Evolutionary conservation across 2,888 invertebrate genomes (phyloP).

Genomic region (Idaea straminata): DNA sequence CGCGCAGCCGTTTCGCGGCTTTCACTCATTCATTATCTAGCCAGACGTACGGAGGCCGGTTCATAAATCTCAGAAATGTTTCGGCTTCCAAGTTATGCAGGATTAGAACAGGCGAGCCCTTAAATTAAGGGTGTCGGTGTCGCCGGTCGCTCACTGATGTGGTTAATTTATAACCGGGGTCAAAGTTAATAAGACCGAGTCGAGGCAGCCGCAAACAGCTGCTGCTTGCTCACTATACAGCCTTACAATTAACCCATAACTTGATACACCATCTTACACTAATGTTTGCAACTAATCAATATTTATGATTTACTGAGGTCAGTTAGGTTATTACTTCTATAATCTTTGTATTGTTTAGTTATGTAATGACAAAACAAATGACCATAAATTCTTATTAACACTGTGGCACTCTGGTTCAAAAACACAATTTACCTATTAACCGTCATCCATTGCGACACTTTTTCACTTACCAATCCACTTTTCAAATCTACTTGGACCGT

Average conservation of each 20-base stretch:
- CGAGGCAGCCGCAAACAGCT: constrained; percentile 37
- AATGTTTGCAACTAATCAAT: constrained; percentile 39
- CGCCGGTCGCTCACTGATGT: constrained; percentile 29
- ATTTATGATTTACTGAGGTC: constrained; percentile 10
- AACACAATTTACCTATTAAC: no score
- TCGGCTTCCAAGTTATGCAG: constrained; percentile 50
- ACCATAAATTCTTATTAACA: neutral
- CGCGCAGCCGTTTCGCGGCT: constrained; percentile 23
- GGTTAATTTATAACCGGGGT: constrained; percentile 48
- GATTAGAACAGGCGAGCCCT: constrained; percentile 45
- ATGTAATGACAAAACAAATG: neutral
- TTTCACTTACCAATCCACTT: no score
- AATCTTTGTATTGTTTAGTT: neutral
- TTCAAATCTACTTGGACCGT: no score
- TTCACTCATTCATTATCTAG: constrained; percentile 40
- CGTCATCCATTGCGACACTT: no score
- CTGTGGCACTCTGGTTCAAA: neutral
- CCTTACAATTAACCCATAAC: constrained; percentile 46
- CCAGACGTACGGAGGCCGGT: constrained; percentile 34
- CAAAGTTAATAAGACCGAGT: constrained; percentile 51
- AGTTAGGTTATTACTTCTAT: neutral
- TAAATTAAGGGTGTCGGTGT: constrained; percentile 51
- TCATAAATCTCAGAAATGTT: constrained; percentile 51
- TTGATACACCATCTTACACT: constrained; percentile 43
- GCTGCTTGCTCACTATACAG: constrained; percentile 23